Conservation (phyloP, 2,797 vertebrate genomes). For the Bradypodion pumilum region DNA sequence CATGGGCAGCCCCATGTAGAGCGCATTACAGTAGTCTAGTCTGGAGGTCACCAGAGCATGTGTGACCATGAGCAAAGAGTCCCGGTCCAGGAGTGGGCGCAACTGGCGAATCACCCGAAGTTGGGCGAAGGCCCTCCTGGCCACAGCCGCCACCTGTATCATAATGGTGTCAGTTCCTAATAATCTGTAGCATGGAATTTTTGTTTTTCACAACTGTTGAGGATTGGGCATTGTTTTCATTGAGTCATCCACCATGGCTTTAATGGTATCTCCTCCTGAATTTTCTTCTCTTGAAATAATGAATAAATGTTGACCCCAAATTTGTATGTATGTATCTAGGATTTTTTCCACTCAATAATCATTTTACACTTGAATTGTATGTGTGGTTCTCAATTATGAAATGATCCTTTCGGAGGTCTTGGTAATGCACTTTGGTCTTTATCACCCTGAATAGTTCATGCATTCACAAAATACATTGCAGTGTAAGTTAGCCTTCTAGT, state of each 20-base stretch:
- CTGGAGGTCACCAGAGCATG: too few relatives aligned
- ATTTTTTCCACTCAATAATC: not conserved
- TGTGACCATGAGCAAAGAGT: too few relatives aligned
- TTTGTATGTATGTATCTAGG: not conserved
- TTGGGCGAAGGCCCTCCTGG: too few relatives aligned
- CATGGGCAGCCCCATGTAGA: too few relatives aligned
- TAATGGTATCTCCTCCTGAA: not conserved
- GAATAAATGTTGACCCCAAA: not conserved
- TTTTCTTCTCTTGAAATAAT: not conserved
- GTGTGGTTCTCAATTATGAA: not conserved
- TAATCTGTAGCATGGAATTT: not conserved
- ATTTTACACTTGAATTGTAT: not conserved
- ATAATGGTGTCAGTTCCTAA: not conserved
- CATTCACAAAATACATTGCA: not conserved
- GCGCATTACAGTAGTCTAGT: too few relatives aligned
- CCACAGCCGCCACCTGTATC: too few relatives aligned
- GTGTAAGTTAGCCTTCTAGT: not conserved
- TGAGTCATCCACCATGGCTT: too few relatives aligned
- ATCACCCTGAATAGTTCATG: not conserved
- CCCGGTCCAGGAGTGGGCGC: too few relatives aligned
- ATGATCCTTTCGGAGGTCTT: not conserved
- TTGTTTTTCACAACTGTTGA: not conserved
- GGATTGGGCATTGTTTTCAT: not conserved
- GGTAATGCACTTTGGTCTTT: not conserved
- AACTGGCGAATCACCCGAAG: too few relatives aligned